Evolutionary conservation across 2,113 vertebrate species (phyloP).

Genomic region (Puffinus mauretanicus): DNA sequence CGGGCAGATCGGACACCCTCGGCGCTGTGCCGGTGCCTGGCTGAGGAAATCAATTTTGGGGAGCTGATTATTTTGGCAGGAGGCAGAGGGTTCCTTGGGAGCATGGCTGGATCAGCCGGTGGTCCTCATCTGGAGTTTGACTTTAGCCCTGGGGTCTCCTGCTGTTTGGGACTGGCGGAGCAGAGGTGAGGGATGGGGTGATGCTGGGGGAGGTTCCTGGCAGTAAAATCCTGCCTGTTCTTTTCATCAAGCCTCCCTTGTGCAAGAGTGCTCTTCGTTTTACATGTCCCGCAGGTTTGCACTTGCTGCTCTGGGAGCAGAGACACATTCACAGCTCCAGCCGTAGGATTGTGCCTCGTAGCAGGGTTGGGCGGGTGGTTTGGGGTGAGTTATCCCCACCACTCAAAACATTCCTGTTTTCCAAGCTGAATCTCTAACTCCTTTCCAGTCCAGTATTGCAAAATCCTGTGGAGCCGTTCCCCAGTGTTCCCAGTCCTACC

Average conservation of each 20-base stretch:
- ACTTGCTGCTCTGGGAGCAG: neutral
- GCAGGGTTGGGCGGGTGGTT: neutral
- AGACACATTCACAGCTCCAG: rapidly evolving
- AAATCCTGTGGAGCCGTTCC: neutral
- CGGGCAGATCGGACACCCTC: neutral
- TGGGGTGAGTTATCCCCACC: neutral
- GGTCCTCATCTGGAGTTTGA: neutral
- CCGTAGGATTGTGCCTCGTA: rapidly evolving
- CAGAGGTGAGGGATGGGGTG: neutral
- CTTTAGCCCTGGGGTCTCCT: neutral
- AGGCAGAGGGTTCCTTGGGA: neutral
- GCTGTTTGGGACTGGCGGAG: neutral
- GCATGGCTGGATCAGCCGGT: neutral
- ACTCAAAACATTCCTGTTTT: neutral
- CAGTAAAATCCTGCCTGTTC: neutral
- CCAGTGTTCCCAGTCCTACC: neutral
- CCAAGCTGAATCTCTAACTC: neutral
- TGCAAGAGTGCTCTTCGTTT: neutral
- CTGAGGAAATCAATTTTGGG: neutral
- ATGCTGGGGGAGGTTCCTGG: neutral
- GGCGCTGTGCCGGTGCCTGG: rapidly evolving
- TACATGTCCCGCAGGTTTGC: neutral
- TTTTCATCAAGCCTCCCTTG: neutral
- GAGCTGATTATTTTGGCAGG: neutral
- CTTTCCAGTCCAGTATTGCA: neutral